phyloP scores from a whole-genome alignment of 2,888 invertebrate species.

The Gryllus longicercus region DNA sequence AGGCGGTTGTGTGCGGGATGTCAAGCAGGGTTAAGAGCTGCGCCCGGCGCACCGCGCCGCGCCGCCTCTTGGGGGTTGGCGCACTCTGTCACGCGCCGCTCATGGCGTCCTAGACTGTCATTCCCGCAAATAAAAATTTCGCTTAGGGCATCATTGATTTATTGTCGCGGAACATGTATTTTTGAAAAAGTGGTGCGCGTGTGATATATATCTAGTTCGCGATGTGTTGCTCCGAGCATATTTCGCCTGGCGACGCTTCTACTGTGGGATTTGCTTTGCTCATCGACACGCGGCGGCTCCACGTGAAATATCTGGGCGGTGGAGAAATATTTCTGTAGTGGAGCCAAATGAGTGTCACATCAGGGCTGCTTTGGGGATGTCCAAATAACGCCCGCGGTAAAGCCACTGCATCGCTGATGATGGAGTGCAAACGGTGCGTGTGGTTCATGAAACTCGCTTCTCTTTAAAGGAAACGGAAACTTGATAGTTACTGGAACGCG shows the following conservation, averaged over 20 bases:
- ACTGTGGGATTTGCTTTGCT: background rate
- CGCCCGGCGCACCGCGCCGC: background rate
- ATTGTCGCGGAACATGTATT: background rate
- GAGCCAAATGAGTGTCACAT: too few relatives aligned
- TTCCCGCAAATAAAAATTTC: slow-evolving; percentile 8
- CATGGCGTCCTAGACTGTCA: background rate
- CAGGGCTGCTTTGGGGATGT: too few relatives aligned
- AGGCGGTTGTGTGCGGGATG: background rate
- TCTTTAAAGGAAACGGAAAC: too few relatives aligned
- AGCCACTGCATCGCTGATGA: too few relatives aligned
- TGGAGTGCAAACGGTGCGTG: too few relatives aligned
- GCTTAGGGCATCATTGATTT: slow-evolving; percentile 17
- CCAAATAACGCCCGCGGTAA: too few relatives aligned
- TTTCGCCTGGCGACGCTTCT: background rate
- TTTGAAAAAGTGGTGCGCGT: background rate
- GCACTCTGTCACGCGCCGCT: background rate
- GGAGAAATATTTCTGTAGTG: too few relatives aligned
- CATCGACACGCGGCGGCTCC: background rate
- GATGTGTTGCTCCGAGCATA: background rate
- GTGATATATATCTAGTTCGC: slow-evolving; percentile 1
- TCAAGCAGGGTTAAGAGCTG: background rate
- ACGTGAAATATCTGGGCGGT: background rate
- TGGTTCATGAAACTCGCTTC: too few relatives aligned
- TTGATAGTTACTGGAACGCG: too few relatives aligned
- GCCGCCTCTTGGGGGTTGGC: background rate